Evolutionary conservation across 2,113 vertebrate genomes (phyloP).

Genomic region (Oenanthe melanoleuca): DNA sequence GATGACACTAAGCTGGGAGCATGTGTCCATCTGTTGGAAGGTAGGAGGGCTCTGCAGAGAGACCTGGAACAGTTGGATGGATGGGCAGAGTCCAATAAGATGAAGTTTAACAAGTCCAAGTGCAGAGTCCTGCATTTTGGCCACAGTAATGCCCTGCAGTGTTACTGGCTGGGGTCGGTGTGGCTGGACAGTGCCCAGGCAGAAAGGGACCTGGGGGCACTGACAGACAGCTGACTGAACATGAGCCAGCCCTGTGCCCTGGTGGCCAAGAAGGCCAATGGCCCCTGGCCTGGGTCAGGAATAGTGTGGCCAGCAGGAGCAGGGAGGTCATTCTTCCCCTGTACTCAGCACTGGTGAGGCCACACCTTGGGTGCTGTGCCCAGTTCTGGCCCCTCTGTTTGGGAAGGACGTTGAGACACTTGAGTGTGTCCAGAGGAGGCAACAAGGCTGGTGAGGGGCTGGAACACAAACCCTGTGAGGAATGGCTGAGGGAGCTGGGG

Average conservation of each 20-base stretch:
- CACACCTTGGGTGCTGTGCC: rapidly evolving
- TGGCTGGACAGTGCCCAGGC: background rate
- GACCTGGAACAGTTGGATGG: no score
- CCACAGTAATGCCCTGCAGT: no score
- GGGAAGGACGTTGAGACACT: background rate
- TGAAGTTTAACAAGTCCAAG: no score
- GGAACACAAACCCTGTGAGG: background rate
- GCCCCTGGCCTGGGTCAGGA: background rate
- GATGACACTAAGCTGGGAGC: no score
- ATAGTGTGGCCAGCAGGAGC: background rate
- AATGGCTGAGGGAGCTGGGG: background rate
- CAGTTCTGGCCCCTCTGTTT: background rate
- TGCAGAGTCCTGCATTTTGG: no score
- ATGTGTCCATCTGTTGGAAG: no score
- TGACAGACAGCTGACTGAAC: rapidly evolving
- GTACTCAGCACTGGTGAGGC: background rate
- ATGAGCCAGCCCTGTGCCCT: background rate
- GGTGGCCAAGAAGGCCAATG: rapidly evolving
- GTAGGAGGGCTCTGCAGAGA: no score
- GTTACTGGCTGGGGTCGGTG: no score
- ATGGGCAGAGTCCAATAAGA: no score
- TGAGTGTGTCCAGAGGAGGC: background rate
- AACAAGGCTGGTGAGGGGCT: background rate
- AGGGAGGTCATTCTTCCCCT: background rate
- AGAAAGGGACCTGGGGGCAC: no score